Percentiles rank a stretch among this genome's conserved stretches.
Evolutionary conservation across 2,797 vertebrate species (phyloP).

Genomic region (Lemur catta): DNA sequence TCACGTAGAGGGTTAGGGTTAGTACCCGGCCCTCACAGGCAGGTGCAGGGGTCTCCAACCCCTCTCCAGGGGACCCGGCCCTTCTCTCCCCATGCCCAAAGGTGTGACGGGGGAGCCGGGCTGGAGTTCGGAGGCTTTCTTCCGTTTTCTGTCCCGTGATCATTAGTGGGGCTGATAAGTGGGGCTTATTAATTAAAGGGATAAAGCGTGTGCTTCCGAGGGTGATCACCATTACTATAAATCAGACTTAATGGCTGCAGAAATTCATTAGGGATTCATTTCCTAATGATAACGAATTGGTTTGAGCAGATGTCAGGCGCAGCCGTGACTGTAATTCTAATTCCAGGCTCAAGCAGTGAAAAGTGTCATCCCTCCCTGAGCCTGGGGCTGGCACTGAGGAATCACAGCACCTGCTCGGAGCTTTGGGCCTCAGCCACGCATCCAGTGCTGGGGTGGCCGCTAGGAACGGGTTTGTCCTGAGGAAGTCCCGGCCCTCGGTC

Average conservation of each 20-base stretch:
- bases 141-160: background rate
- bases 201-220: background rate
- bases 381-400: background rate
- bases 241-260: conserved; percentile 72
- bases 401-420: rapidly evolving
- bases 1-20: rapidly evolving
- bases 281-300: conserved; percentile 73
- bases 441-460: background rate
- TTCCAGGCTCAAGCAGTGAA: conserved; percentile 15
- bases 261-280: conserved; percentile 72
- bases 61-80: background rate
- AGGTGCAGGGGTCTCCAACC: rapidly evolving
- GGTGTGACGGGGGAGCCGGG: background rate
- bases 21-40: background rate
- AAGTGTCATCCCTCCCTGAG: background rate
- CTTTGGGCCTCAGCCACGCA: rapidly evolving
- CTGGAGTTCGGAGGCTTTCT: background rate
- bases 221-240: conserved; percentile 69
- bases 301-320: conserved; percentile 49
- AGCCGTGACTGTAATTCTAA: conserved; percentile 53
- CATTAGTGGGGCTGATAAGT: conserved; percentile 44
- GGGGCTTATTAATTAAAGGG: conserved; percentile 65
- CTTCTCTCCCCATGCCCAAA: background rate
- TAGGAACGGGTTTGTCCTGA: rapidly evolving
- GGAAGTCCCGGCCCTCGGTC: background rate